Evolutionary conservation across 2,888 invertebrate genomes (phyloP).

Genomic region (Gortyna flavago): DNA sequence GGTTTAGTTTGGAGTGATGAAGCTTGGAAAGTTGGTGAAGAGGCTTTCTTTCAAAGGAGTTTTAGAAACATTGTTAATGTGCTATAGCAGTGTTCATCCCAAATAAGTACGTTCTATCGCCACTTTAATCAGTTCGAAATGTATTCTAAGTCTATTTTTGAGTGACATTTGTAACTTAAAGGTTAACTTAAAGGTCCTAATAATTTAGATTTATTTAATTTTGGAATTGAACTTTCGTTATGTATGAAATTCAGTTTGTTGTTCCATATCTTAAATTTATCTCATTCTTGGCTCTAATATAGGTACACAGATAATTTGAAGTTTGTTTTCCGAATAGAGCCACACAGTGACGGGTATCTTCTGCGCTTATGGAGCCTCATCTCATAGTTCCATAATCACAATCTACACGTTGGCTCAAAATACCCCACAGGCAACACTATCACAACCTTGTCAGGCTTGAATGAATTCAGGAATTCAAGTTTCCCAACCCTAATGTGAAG

Average conservation of each 20-base stretch:
- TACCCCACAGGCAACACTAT: neutral
- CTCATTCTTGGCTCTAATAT: neutral
- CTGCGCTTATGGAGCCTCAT: no score
- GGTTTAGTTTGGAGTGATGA: slow-evolving; percentile 2
- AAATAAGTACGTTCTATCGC: neutral
- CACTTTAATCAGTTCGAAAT: no score
- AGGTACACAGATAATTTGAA: neutral
- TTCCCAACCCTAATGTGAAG: neutral
- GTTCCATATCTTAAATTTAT: neutral
- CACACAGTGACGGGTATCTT: no score
- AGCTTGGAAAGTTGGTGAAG: neutral
- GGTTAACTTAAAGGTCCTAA: no score
- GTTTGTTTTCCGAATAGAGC: neutral
- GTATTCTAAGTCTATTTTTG: no score
- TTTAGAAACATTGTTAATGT: neutral
- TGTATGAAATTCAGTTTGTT: neutral
- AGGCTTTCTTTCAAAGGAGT: neutral
- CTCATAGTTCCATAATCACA: neutral
- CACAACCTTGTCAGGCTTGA: neutral
- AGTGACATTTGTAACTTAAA: no score
- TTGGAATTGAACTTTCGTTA: neutral
- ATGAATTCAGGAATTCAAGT: neutral
- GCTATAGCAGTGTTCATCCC: neutral
- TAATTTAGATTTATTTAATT: neutral
- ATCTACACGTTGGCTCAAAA: neutral